Evolutionary conservation across 2,888 invertebrate genomes (phyloP).

Genomic region (Hermodice carunculata): DNA sequence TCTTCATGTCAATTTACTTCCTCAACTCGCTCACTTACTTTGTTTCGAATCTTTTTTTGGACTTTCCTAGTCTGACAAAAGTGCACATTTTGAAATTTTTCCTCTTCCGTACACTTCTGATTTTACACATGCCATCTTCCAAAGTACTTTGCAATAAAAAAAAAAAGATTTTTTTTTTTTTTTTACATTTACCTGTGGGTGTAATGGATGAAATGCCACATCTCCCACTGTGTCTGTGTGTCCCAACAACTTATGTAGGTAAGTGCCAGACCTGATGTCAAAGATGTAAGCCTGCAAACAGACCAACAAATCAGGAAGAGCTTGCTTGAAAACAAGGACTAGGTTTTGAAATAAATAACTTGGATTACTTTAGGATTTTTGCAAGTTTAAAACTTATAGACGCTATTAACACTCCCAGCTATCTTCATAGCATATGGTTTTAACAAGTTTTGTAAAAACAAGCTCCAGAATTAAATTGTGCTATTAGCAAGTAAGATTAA

Average conservation of each 20-base stretch:
- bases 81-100: background rate
- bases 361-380: background rate
- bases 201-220: constrained; percentile 61
- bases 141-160: background rate
- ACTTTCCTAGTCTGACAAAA: background rate
- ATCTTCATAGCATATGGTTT: no score
- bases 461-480: no score
- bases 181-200: constrained; percentile 42
- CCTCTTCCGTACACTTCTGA: background rate
- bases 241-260: constrained; percentile 60
- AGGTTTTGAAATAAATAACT: background rate
- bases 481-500: no score
- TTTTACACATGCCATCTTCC: background rate
- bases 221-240: constrained; percentile 66
- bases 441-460: no score
- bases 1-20: no score
- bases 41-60: background rate
- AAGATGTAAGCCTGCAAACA: constrained; percentile 60
- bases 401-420: no score
- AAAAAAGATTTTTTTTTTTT: background rate
- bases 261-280: constrained; percentile 64
- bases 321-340: background rate
- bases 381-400: background rate
- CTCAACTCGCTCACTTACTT: no score
- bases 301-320: background rate